Percentiles rank a stretch among this genome's conserved stretches.
phyloP scores from a whole-genome alignment of 2,113 vertebrate species.

The Laticauda laticaudata region DNA sequence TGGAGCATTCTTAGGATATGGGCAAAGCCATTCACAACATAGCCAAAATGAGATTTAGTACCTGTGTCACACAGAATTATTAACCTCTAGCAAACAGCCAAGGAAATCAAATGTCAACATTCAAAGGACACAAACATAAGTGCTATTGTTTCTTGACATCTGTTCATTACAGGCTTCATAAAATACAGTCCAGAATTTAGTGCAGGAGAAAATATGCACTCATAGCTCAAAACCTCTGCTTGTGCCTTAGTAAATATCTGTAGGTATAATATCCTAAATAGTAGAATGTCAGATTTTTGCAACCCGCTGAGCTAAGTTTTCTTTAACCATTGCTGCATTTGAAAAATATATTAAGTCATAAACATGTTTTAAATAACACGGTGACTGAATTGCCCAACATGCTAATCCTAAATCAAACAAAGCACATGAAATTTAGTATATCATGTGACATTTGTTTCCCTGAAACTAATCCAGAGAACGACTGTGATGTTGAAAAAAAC shows the following conservation, averaged over 20 bases:
- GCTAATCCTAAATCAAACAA: background rate
- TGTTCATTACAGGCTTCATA: constrained; percentile 6
- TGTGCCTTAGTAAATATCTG: background rate
- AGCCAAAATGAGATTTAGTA: constrained; percentile 45
- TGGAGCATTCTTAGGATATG: constrained; percentile 26
- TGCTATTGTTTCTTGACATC: constrained; percentile 33
- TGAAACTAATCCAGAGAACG: background rate
- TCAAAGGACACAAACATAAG: constrained; percentile 54
- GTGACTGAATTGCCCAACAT: background rate
- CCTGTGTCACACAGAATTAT: constrained; percentile 58
- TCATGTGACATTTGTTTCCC: background rate
- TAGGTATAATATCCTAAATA: background rate
- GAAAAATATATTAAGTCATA: background rate
- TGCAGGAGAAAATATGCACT: background rate
- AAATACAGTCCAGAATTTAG: background rate
- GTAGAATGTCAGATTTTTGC: background rate
- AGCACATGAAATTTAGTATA: background rate
- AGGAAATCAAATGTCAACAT: constrained; percentile 49
- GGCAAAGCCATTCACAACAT: constrained; percentile 28
- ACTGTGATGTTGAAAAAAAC: background rate
- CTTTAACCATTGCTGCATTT: background rate
- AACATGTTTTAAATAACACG: background rate
- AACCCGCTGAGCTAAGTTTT: background rate
- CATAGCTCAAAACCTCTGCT: background rate
- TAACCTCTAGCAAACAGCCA: constrained; percentile 58